Evolutionary conservation across 2,888 invertebrate genomes (phyloP).

Genomic region (Sialis fuliginosa): DNA sequence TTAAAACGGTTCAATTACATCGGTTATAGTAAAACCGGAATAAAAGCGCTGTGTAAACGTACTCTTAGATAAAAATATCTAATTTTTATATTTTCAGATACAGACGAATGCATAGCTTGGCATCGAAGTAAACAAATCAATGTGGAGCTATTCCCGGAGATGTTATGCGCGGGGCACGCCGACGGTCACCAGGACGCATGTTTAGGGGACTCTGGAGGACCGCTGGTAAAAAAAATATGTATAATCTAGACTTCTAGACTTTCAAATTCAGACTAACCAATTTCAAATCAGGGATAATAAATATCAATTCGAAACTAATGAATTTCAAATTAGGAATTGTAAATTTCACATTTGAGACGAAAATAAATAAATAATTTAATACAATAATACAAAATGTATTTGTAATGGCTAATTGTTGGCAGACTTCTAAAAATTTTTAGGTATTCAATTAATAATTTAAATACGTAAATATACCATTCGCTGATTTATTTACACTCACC

Average conservation of each 20-base stretch:
- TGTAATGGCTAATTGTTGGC: too few relatives aligned
- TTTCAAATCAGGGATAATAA: too few relatives aligned
- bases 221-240: slow-evolving; percentile 27
- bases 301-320: too few relatives aligned
- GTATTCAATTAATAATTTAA: too few relatives aligned
- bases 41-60: too few relatives aligned
- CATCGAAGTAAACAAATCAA: slow-evolving; percentile 64
- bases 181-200: slow-evolving; percentile 72
- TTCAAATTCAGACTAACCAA: neutral
- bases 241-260: neutral
- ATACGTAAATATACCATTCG: too few relatives aligned
- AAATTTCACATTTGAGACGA: too few relatives aligned
- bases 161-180: slow-evolving; percentile 73
- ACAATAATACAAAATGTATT: neutral
- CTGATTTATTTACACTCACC: too few relatives aligned
- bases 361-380: neutral
- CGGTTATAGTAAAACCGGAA: too few relatives aligned
- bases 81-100: slow-evolving; percentile 26
- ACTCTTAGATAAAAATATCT: too few relatives aligned
- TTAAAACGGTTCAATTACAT: too few relatives aligned
- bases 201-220: slow-evolving; percentile 68
- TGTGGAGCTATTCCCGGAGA: slow-evolving; percentile 55
- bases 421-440: too few relatives aligned
- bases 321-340: neutral
- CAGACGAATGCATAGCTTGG: slow-evolving; percentile 61